A percentile compares a stretch with the other conserved stretches of the same genome.
Evolutionary conservation across 2,888 invertebrate genomes (phyloP).

Genomic region (Tachystola acroxantha): DNA sequence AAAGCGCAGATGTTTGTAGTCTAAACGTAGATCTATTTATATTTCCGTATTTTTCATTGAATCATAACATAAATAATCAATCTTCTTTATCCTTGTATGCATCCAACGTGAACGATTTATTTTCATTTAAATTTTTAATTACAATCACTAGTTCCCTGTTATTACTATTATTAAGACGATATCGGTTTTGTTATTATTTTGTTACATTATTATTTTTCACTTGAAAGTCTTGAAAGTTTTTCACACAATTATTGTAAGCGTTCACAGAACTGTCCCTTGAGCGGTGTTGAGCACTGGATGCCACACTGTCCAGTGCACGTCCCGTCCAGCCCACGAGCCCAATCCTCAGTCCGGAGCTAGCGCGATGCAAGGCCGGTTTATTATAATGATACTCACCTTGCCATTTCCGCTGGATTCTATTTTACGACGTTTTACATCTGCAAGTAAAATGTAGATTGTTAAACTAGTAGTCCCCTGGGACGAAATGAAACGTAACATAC

Average conservation of each 20-base stretch:
- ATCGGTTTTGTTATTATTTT: slow-evolving; percentile 6
- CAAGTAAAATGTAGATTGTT: slow-evolving; percentile 27
- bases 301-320: slow-evolving; percentile 1
- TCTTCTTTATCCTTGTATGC: too few species aligned
- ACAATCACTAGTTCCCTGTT: not conserved
- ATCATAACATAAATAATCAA: not conserved
- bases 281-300: slow-evolving; percentile 2
- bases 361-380: slow-evolving; percentile 56
- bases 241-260: not conserved
- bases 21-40: not conserved
- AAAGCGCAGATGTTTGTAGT: not conserved
- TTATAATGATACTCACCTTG: slow-evolving; percentile 88
- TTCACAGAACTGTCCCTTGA: slow-evolving; percentile 1
- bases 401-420: slow-evolving; percentile 84
- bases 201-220: slow-evolving; percentile 3
- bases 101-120: not conserved
- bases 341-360: slow-evolving; percentile 78
- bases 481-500: not conserved
- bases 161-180: too few species aligned
- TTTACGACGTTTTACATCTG: slow-evolving; percentile 92
- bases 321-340: slow-evolving; percentile 67
- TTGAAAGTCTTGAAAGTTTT: slow-evolving; percentile 3
- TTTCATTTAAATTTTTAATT: not conserved
- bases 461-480: too few species aligned
- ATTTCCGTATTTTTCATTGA: not conserved